Percentiles rank a stretch among this genome's conserved stretches.
These are phyloP conservation scores for Peromyscus eremicus DNA, from an alignment of 2,797 vertebrate species.

Conservation along the genomic window DNA sequence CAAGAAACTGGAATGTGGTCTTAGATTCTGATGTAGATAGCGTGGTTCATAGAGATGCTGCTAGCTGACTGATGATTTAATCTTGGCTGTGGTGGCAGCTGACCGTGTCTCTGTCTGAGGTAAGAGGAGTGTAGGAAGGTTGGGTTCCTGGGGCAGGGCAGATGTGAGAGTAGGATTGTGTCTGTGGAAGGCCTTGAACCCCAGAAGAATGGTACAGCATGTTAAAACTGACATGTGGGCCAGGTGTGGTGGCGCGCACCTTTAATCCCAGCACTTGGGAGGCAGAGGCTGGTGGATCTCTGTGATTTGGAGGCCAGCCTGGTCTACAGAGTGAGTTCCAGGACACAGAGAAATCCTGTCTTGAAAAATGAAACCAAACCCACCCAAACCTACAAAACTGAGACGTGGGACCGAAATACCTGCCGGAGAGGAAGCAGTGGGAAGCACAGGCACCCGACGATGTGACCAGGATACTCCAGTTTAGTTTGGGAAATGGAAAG, in stretches of 20 bases:
- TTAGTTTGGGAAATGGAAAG: background rate
- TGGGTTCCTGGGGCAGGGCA: background rate
- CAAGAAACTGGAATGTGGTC: background rate
- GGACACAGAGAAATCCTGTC: background rate
- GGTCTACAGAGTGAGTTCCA: background rate
- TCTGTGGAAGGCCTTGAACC: background rate
- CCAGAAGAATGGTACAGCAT: background rate
- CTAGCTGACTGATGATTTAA: background rate
- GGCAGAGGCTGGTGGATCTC: background rate
- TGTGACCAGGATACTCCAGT: too few species aligned
- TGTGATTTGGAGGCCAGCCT: background rate
- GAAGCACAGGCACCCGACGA: background rate
- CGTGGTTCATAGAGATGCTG: background rate
- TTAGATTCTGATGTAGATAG: background rate
- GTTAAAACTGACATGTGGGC: background rate
- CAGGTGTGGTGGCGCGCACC: background rate
- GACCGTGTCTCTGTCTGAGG: background rate
- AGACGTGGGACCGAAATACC: background rate
- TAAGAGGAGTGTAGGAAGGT: background rate
- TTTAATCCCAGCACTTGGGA: background rate
- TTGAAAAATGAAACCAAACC: background rate
- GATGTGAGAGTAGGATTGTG: background rate
- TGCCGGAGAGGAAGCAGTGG: background rate
- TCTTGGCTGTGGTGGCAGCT: background rate
- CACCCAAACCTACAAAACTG: background rate